Conservation (phyloP, 2,888 invertebrate species). For the Agrilus cyanescens region DNA sequence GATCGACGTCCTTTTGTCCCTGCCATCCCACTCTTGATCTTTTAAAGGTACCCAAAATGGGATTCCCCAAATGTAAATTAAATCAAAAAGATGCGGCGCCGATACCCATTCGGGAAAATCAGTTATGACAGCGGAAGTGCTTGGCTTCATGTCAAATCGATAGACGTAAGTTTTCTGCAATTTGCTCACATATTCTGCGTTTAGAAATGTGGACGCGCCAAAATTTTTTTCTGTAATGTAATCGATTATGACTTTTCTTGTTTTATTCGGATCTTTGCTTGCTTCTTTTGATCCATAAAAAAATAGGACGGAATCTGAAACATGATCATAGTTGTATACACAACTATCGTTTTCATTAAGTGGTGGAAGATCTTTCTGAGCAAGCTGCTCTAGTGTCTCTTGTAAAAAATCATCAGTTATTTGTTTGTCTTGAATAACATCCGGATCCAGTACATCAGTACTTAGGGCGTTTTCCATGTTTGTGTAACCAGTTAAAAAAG, state of each 20-base stretch:
- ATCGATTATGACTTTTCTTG: slow-evolving; percentile 55
- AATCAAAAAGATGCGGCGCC: slow-evolving; percentile 71
- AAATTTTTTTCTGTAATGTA: slow-evolving; percentile 57
- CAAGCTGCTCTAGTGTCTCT: slow-evolving; percentile 48
- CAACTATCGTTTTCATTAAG: slow-evolving; percentile 41
- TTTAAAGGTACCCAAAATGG: slow-evolving; percentile 55
- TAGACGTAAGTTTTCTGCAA: slow-evolving; percentile 55
- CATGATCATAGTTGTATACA: slow-evolving; percentile 51
- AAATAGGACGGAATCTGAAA: slow-evolving; percentile 62
- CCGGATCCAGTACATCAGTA: slow-evolving; percentile 42
- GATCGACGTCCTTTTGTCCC: slow-evolving; percentile 68
- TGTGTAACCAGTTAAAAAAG: slow-evolving; percentile 59
- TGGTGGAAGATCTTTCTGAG: slow-evolving; percentile 48
- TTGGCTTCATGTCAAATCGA: slow-evolving; percentile 64
- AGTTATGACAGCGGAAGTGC: slow-evolving; percentile 49
- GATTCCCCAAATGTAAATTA: slow-evolving; percentile 71
- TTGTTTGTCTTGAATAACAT: slow-evolving; percentile 48
- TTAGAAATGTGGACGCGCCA: slow-evolving; percentile 56
- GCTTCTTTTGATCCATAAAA: slow-evolving; percentile 61
- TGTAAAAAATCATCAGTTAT: slow-evolving; percentile 42
- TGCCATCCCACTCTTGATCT: slow-evolving; percentile 58
- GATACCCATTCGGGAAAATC: slow-evolving; percentile 66
- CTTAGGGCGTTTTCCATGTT: slow-evolving; percentile 70
- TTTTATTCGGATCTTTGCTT: slow-evolving; percentile 45
- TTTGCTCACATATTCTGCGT: slow-evolving; percentile 53